Evolutionary conservation across 2,797 vertebrate genomes (phyloP), one percentile per base, ranked within the genome.

Genomic region (Phylloscopus collybita): DNA sequence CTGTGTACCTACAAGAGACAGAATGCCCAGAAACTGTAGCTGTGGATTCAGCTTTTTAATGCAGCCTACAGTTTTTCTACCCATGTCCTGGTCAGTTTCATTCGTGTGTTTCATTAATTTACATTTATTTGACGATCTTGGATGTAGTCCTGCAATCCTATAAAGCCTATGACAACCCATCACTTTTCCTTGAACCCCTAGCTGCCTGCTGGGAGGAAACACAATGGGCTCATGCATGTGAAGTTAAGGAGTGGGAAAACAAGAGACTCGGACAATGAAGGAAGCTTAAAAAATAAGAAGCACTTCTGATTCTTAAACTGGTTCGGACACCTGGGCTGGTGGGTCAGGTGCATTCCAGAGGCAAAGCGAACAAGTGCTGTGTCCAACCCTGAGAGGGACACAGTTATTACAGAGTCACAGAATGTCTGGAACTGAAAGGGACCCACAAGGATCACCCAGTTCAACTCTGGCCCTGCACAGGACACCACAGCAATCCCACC

Each of bases 151-250:
- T 5, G 16, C 25, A 44, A 76, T 54, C 34, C 10, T 34, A 16
- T 40, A 78, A 72, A 60, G 30, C 34, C n/a, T 42, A 29, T 40
- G 10, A 60, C 10, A 53, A 49, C 16, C 3, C 2, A 12, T 7
- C 1, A 11, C 16, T 72, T 88, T 44, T 50, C 44, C 36, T 73
- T 62, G 34, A 79, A 47, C 20, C 7, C 19, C 14, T 2, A 1
- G 19, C 45, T 69, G 40, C 26, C 64, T 42, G 20, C 6, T 50
- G 47, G 23, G 23, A 74, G 15, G 18, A 71, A 64, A 53, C 18
- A 40, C 25, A 64, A 38, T 57, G 30, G 21, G 36, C 10, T 79
- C 54, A n/a, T 0, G 0, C 8, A 4, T 0, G 27, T 30, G 25
- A 74, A 71, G 34, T 38, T 30, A 62, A 50, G 12, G 16, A 82